These are phyloP conservation scores for Pogoniulus pusillus DNA, from an alignment of 2,797 vertebrate species.

Conservation along the genomic window DNA sequence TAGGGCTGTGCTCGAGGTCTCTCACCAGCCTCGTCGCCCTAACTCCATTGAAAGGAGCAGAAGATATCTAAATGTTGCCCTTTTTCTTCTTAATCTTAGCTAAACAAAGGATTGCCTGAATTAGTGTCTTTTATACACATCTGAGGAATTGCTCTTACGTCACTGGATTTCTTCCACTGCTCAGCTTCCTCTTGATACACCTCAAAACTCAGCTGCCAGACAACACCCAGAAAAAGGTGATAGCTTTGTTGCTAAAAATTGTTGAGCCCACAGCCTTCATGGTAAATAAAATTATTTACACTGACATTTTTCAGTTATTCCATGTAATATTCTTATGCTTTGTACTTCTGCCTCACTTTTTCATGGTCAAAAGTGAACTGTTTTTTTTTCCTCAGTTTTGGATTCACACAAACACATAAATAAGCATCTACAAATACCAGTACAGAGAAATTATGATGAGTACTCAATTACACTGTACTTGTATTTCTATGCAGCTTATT, in stretches of 20 bases:
- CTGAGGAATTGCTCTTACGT: not conserved
- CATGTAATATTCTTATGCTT: not conserved
- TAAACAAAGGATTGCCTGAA: not conserved
- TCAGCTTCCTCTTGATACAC: not conserved
- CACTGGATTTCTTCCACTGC: not conserved
- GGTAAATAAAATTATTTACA: not conserved
- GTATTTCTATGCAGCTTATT: not conserved
- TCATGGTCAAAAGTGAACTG: accelerated
- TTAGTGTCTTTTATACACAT: not conserved
- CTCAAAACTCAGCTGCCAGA: not conserved
- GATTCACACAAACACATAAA: not conserved
- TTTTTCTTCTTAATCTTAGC: not conserved
- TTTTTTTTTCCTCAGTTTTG: not conserved
- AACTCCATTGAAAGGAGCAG: not conserved
- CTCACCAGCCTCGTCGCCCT: too few species aligned
- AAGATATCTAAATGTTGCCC: not conserved
- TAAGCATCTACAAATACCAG: not conserved
- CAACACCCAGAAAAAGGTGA: not conserved
- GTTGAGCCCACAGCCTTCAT: not conserved
- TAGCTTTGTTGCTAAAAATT: not conserved
- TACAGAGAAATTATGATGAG: not conserved
- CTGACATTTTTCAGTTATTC: not conserved
- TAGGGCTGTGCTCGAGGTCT: too few species aligned
- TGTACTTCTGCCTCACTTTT: not conserved
- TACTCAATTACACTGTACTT: not conserved